Base-by-base conservation (phyloP, 2,888 invertebrate species). In the Pteria penguin region DNA sequence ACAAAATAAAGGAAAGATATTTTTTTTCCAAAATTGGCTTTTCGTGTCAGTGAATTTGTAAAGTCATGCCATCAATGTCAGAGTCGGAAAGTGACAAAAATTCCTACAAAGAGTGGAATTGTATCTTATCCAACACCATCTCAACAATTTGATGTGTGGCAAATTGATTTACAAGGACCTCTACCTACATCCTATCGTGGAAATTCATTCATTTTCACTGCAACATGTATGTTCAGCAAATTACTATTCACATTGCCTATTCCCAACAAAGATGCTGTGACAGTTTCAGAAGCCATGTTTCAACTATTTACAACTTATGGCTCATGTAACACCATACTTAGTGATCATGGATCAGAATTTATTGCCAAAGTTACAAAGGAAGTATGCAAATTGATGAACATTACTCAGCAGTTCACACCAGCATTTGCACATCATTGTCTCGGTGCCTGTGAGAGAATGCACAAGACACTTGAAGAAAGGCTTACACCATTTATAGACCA, bases 261-360 rank as follows among this genome's bases (percentile, higher is more conserved):
- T 2, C 18, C n/a, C 5, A 70, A 60, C 18, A 52, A 60, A 24
- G 69, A 70, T 60, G n/a, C 69, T 8, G 5, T 58, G 32, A 60
- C 60, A 11, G 29, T 70, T 14, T 58, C 52, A 18, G 0, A n/a
- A 5, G 58, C 18, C n/a, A 4, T 70, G 14, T 66, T 54, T 54
- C 4, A 22, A 32, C 24, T 79, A n/a, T 73, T 76, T 18, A 74
- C 74, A 14, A 45, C 29, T 27, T 79, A 24, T 63, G 79, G 76
- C 5, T 62, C 69, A 24, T 80, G 61, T 67, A 76, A 67, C 54
- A 66, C 65, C 36, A 70, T 62, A 4, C 11, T 76, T 2, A 68
- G 67, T 18, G 76, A 76, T 63, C 52, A 61, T n/a, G 74, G 74
- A 1, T 57, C 71, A n/a, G 79, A 79, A 32, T 79, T 79, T 60